Evolutionary conservation across 1,140 invertebrate species (phyloP).

Genomic region (Brachionus asplanchnoidis): DNA sequence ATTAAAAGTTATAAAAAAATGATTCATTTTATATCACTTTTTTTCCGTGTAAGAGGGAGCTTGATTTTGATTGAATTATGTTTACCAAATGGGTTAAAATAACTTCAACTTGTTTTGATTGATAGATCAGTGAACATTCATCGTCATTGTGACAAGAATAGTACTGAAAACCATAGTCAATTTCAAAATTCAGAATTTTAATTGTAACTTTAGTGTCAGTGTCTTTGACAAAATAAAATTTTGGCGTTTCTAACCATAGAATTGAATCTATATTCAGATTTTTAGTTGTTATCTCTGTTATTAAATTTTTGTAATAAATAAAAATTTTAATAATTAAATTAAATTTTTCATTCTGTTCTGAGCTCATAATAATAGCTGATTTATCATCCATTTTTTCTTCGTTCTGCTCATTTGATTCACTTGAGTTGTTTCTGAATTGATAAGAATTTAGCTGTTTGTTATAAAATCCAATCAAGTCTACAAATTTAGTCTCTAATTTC

Average conservation of each 20-base stretch:
- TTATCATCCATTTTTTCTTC: background rate
- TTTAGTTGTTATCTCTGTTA: background rate
- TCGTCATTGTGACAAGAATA: background rate
- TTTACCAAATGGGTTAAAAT: background rate
- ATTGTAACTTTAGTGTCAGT: background rate
- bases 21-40: background rate
- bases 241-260: background rate
- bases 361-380: background rate
- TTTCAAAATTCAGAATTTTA: slow-evolving; percentile 7
- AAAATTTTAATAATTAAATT: slow-evolving; percentile 26
- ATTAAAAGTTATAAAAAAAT: background rate
- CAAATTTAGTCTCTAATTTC: background rate
- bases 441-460: slow-evolving; percentile 7
- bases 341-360: slow-evolving; percentile 13
- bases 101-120: background rate
- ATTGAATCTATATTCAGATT: background rate
- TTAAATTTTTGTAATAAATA: slow-evolving; percentile 7
- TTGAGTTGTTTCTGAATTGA: background rate
- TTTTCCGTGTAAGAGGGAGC: slow-evolving; percentile 6
- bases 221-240: slow-evolving; percentile 2
- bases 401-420: background rate
- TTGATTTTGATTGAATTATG: slow-evolving; percentile 14
- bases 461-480: slow-evolving; percentile 7
- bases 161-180: slow-evolving; percentile 16
- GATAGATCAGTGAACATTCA: background rate